Evolutionary conservation across 2,888 invertebrate genomes (phyloP), one percentile per base, ranked within the genome.

Genomic region (Plusia festucae): DNA sequence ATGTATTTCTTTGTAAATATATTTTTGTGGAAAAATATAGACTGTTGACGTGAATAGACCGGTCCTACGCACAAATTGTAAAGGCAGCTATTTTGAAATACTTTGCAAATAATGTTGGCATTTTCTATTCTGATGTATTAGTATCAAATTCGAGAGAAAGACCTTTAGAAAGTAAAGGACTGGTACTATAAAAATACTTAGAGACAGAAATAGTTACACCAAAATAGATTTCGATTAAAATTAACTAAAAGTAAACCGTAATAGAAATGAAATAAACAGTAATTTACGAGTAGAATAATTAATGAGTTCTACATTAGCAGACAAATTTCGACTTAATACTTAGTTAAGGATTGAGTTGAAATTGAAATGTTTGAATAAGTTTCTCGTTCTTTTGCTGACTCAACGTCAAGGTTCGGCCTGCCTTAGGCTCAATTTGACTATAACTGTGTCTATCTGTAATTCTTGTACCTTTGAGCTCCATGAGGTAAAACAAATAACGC

Each of bases 1-100:
- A 22, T 51, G 46, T 61, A 58, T 68, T 71, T 59, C 51, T 66
- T 66, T 72, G 30, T 66, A 44, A 4, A 56, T 53, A 40, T 61
- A 9, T 56, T 44, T 65, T 32, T 34, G 44, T 32, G 16, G 16
- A 58, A 30, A 44, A 22, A 49, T 49, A 49, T 13, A 49, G 46
- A 20, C 20, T 20, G 18, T 11, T 20, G 46, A 49, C 46, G 46
- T 49, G 46, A 49, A 49, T 49, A 20, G 46, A 49, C 18, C 11
- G 46, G 46, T 18, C 40, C n/a, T 40, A 40, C n/a, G 40, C 40
- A 40, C 6, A 40, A 40, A 40, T 40, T 40, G 40, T 40, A n/a
- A 40, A 40, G 40, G n/a, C 46, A 9, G 16, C 40, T 7, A 18
- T 49, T 49, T 46, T 9, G 46, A 18, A n/a, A 46, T 16, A 9